Percentiles rank a stretch among this genome's conserved stretches.
These are phyloP conservation scores for Byasa hedistus DNA, from an alignment of 2,888 invertebrate species.

Conservation along the genomic window DNA sequence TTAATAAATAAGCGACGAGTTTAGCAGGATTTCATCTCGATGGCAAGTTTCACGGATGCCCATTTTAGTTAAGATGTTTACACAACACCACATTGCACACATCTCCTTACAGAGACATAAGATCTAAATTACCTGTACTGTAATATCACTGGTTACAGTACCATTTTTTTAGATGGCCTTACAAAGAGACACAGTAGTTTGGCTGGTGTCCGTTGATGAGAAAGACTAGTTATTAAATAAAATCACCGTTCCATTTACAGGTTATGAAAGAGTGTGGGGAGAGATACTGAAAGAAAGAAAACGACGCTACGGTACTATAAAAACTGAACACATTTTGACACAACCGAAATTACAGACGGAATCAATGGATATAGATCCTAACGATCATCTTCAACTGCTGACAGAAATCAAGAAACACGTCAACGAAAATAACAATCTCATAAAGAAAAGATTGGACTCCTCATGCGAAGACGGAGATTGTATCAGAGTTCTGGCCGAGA, in stretches of 20 bases:
- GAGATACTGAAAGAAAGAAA: constrained; percentile 82
- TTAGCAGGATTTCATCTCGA: too few species aligned
- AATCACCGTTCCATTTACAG: constrained; percentile 56
- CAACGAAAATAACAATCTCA: constrained; percentile 69
- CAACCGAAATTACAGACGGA: constrained; percentile 37
- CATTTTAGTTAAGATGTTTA: too few species aligned
- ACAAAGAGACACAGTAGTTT: too few species aligned
- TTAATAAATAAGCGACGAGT: too few species aligned
- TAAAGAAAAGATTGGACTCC: constrained; percentile 63
- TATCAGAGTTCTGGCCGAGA: constrained; percentile 66
- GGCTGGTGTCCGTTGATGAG: too few species aligned
- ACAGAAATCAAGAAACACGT: constrained; percentile 70
- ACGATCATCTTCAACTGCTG: constrained; percentile 62
- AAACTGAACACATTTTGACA: constrained; percentile 34
- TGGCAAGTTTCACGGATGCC: too few species aligned
- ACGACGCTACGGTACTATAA: constrained; percentile 71
- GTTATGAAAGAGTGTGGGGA: constrained; percentile 82
- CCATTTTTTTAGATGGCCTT: too few species aligned
- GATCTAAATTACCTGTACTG: too few species aligned
- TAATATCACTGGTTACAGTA: too few species aligned
- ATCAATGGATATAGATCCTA: constrained; percentile 49
- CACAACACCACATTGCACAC: too few species aligned
- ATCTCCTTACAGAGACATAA: too few species aligned
- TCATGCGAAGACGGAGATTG: constrained; percentile 50
- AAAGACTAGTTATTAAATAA: too few species aligned